Evolutionary conservation across 2,797 vertebrate genomes (phyloP).

Genomic region (Ptychobarbus kaznakovi): DNA sequence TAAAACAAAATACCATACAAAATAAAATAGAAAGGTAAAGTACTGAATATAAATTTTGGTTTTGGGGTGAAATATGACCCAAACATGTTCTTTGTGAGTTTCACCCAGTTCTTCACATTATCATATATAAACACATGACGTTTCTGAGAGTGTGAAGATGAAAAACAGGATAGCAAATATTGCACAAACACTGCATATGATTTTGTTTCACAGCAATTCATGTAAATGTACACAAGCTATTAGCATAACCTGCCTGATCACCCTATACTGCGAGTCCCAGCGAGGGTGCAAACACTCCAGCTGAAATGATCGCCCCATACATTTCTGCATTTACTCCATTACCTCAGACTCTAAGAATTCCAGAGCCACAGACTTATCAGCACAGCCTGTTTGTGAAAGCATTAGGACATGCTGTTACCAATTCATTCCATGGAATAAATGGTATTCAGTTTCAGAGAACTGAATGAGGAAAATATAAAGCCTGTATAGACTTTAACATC

Average conservation of each 20-base stretch:
- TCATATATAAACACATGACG: conserved; percentile 14
- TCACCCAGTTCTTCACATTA: background rate
- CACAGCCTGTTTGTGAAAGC: conserved; percentile 38
- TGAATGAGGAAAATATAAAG: background rate
- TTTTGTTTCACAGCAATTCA: background rate
- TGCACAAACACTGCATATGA: background rate
- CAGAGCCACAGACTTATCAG: conserved; percentile 42
- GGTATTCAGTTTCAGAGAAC: conserved; percentile 8
- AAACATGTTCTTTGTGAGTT: background rate
- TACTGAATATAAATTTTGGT: background rate
- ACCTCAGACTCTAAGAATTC: conserved; percentile 47
- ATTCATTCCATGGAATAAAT: conserved; percentile 36
- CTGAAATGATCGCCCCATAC: conserved; percentile 7
- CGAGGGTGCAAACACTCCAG: background rate
- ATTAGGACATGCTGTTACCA: conserved; percentile 30
- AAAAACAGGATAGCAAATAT: conserved; percentile 1
- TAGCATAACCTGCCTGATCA: conserved; percentile 17
- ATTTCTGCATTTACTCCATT: conserved; percentile 28
- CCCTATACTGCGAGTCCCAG: background rate
- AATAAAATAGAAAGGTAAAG: background rate
- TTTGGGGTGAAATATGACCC: background rate
- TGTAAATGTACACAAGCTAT: background rate
- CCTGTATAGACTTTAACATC: conserved; percentile 1
- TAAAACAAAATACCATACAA: background rate
- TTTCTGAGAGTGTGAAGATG: background rate